These are phyloP conservation scores for Eupithecia subumbrata DNA, from an alignment of 2,888 invertebrate species.

Conservation along the genomic window DNA sequence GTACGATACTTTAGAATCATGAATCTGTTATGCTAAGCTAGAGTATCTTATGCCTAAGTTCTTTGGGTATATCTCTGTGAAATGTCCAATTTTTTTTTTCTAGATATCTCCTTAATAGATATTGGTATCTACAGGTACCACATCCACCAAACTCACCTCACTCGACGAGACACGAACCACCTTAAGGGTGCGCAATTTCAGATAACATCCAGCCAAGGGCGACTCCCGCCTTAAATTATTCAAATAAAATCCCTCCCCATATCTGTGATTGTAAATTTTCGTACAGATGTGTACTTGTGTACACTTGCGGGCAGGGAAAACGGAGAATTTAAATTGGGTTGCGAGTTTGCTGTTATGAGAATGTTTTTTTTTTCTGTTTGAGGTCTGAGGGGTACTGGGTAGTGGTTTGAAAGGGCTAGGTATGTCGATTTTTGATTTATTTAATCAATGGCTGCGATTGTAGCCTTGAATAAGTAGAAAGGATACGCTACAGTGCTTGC, in stretches of 20 bases:
- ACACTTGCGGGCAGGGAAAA: slow-evolving; percentile 46
- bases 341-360: background rate
- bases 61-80: no score
- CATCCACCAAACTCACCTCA: slow-evolving; percentile 43
- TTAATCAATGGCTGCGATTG: background rate
- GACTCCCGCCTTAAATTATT: slow-evolving; percentile 74
- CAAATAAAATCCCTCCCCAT: slow-evolving; percentile 75
- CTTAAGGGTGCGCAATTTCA: slow-evolving; percentile 72
- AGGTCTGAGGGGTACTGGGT: background rate
- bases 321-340: slow-evolving; percentile 25
- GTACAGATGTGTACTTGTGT: slow-evolving; percentile 56
- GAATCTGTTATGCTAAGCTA: no score
- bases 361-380: background rate
- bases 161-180: slow-evolving; percentile 39
- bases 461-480: background rate
- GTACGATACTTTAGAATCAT: no score
- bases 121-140: slow-evolving; percentile 20
- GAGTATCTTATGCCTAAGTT: no score
- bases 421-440: background rate
- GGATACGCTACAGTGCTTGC: background rate
- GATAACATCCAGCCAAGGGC: slow-evolving; percentile 67
- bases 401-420: background rate
- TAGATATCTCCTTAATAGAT: no score
- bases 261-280: slow-evolving; percentile 77
- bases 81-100: no score